Evolutionary conservation across 2,888 invertebrate species (phyloP).

Genomic region (Agonopterix arenella): DNA sequence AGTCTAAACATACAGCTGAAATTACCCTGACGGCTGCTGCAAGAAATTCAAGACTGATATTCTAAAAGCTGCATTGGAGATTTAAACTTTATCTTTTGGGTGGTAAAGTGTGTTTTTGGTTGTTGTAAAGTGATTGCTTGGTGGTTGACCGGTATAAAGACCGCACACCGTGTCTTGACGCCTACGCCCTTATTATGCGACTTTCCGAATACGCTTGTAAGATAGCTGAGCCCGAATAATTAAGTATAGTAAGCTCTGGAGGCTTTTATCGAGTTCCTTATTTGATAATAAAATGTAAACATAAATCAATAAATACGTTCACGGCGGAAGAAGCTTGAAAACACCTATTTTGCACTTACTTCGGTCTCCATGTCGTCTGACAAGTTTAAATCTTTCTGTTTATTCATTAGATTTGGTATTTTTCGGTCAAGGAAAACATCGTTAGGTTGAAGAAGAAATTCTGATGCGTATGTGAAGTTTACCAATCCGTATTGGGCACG

Average conservation of each 20-base stretch:
- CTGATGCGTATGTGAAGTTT: no score
- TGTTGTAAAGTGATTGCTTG: slow-evolving; percentile 19
- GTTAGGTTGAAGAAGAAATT: no score
- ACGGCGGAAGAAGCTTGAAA: no score
- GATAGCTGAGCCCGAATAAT: slow-evolving; percentile 39
- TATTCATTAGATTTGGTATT: no score
- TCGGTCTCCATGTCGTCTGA: no score
- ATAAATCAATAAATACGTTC: no score
- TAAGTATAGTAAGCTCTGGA: slow-evolving; percentile 31
- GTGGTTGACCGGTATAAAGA: slow-evolving; percentile 45
- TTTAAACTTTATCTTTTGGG: slow-evolving; percentile 14
- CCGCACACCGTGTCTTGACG: slow-evolving; percentile 59
- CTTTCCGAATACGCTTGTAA: slow-evolving; percentile 25
- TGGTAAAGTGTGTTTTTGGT: slow-evolving; percentile 23
- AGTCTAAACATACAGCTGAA: slow-evolving; percentile 19
- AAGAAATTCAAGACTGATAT: slow-evolving; percentile 32
- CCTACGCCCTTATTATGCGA: slow-evolving; percentile 53
- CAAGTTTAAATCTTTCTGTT: no score
- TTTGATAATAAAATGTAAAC: no score
- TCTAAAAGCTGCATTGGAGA: slow-evolving; percentile 14
- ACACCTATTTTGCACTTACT: no score
- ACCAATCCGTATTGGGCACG: no score
- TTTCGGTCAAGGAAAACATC: no score
- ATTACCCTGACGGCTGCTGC: slow-evolving; percentile 13
- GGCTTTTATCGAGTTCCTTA: slow-evolving; percentile 9